Evolutionary conservation across 1,140 invertebrate genomes (phyloP).

Genomic region (Rhizoglyphus robini): DNA sequence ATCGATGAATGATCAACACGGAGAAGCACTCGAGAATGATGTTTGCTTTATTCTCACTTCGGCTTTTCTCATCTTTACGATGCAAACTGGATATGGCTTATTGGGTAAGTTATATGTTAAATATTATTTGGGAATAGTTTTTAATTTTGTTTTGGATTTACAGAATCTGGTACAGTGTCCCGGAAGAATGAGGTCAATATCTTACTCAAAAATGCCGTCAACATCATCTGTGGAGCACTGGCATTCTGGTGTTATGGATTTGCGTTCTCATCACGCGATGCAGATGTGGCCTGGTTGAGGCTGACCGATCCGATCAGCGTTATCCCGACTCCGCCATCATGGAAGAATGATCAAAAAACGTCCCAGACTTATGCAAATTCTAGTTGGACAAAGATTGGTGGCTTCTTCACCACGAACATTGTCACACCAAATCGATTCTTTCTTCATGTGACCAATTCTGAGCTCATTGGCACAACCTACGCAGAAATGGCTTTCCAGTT

Average conservation of each 20-base stretch:
- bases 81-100: conserved; percentile 31
- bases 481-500: conserved; percentile 33
- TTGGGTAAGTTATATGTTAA: no score
- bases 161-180: conserved; percentile 34
- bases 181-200: conserved; percentile 35
- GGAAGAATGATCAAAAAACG: neutral
- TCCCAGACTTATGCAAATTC: conserved; percentile 4
- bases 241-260: conserved; percentile 34
- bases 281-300: neutral
- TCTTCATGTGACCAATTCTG: conserved; percentile 26
- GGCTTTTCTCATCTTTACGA: conserved; percentile 28
- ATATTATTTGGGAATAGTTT: no score
- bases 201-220: conserved; percentile 34
- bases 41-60: conserved; percentile 27
- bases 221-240: conserved; percentile 32
- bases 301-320: neutral
- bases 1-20: no score
- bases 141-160: no score
- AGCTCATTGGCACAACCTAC: conserved; percentile 31
- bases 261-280: conserved; percentile 29
- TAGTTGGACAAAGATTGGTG: conserved; percentile 30
- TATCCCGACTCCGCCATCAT: conserved; percentile 1
- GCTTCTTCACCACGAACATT: conserved; percentile 23
- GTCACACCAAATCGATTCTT: conserved; percentile 29
- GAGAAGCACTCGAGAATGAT: conserved; percentile 22